Evolutionary conservation across 2,888 invertebrate species (phyloP).

Genomic region (Orthosia gothica): DNA sequence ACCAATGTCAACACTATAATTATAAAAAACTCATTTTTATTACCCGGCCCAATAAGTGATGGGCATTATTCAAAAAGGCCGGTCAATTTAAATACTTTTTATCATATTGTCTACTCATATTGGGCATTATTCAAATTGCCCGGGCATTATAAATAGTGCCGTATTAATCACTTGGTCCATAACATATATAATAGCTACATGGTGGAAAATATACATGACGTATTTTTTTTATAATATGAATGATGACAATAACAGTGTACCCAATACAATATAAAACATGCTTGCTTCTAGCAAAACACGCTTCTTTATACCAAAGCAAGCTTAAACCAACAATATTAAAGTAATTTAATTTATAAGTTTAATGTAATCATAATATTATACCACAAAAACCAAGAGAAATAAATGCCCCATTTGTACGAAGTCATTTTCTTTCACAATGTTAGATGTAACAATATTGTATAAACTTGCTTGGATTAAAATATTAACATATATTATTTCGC

Average conservation of each 20-base stretch:
- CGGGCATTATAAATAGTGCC: too few relatives aligned
- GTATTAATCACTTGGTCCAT: too few relatives aligned
- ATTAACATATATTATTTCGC: not conserved
- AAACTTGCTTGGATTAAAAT: conserved; percentile 10
- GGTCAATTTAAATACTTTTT: too few relatives aligned
- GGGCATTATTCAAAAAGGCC: too few relatives aligned
- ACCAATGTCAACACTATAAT: too few relatives aligned
- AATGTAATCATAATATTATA: not conserved
- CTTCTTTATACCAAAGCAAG: conserved; percentile 17
- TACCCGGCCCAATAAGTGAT: too few relatives aligned
- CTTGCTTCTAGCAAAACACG: conserved; percentile 27
- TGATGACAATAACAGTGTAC: too few relatives aligned
- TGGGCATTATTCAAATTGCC: too few relatives aligned
- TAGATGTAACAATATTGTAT: not conserved
- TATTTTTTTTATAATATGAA: not conserved
- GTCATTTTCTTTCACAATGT: not conserved
- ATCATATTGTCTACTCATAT: too few relatives aligned
- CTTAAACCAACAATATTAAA: not conserved
- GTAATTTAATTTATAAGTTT: too few relatives aligned
- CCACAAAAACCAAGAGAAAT: too few relatives aligned
- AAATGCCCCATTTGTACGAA: not conserved
- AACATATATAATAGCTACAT: not conserved
- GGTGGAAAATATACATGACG: conserved; percentile 10
- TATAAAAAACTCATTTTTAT: too few relatives aligned
- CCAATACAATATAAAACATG: conserved; percentile 29